Evolutionary conservation across 1,140 invertebrate genomes (phyloP).

Genomic region (Eupristina koningsbergeri): DNA sequence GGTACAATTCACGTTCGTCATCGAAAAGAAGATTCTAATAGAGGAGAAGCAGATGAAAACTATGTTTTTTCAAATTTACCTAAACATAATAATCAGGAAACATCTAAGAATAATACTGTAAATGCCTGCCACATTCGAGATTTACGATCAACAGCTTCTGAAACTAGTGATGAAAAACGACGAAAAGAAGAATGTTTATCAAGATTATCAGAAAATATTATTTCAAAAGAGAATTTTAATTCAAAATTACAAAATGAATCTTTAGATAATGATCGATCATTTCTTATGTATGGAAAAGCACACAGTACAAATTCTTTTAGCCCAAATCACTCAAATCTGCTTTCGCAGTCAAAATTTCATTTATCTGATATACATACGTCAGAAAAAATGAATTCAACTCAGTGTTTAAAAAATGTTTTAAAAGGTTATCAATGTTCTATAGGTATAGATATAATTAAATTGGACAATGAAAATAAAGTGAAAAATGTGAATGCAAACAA

Average conservation of each 20-base stretch:
- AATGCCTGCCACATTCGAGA: slow-evolving; percentile 48
- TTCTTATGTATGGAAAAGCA: slow-evolving; percentile 41
- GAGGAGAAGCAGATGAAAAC: slow-evolving; percentile 58
- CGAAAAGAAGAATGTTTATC: slow-evolving; percentile 21
- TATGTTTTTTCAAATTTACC: slow-evolving; percentile 58
- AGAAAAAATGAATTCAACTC: slow-evolving; percentile 43
- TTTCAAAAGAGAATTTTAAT: slow-evolving; percentile 25
- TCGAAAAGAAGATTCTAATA: slow-evolving; percentile 63
- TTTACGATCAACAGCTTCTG: slow-evolving; percentile 40
- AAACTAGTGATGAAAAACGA: slow-evolving; percentile 30
- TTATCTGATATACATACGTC: slow-evolving; percentile 19
- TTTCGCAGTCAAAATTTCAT: slow-evolving; percentile 44
- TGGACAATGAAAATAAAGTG: slow-evolving; percentile 45
- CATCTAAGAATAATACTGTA: slow-evolving; percentile 52
- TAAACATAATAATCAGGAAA: slow-evolving; percentile 55
- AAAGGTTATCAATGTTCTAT: slow-evolving; percentile 45
- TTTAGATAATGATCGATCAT: slow-evolving; percentile 41
- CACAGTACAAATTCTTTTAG: slow-evolving; percentile 49
- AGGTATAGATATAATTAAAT: slow-evolving; percentile 39
- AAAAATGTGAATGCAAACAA: slow-evolving; percentile 31
- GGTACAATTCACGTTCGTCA: slow-evolving; percentile 55
- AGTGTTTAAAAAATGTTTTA: slow-evolving; percentile 48
- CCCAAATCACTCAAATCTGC: slow-evolving; percentile 27
- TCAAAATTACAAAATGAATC: slow-evolving; percentile 26
- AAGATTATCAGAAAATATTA: slow-evolving; percentile 30